Percentiles rank a stretch among this genome's conserved stretches.
These are phyloP conservation scores for Phylloscopus whistleri DNA, from an alignment of 2,113 vertebrate species.

Conservation along the genomic window DNA sequence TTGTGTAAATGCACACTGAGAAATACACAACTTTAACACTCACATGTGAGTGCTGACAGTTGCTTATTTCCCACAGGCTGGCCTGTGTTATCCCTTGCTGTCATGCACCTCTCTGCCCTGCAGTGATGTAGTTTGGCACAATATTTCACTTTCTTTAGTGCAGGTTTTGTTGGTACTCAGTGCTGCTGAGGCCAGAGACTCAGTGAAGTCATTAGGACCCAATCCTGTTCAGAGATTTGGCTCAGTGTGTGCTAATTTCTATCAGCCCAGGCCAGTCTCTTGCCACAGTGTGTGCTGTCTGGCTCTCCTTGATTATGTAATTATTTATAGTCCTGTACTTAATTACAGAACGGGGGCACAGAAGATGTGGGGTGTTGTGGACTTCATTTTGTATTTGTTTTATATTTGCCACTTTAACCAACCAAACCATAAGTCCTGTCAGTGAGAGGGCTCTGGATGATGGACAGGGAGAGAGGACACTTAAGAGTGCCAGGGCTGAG, in stretches of 20 bases:
- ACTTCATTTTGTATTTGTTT: neutral
- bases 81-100: conserved; percentile 6
- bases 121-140: neutral
- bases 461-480: neutral
- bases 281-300: neutral
- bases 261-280: neutral
- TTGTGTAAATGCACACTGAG: conserved; percentile 24
- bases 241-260: neutral
- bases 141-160: neutral
- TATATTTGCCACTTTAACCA: neutral
- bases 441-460: neutral
- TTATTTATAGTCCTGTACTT: neutral
- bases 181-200: neutral
- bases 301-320: neutral
- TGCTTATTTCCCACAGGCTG: conserved; percentile 18
- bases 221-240: neutral
- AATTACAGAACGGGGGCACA: neutral
- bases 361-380: neutral
- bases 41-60: neutral
- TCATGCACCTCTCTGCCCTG: neutral
- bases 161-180: neutral
- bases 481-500: neutral
- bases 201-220: neutral
- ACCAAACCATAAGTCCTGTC: neutral
- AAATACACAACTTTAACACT: conserved; percentile 26